Evolutionary conservation across 2,797 vertebrate genomes (phyloP).

Genomic region (Spea hammondii): DNA sequence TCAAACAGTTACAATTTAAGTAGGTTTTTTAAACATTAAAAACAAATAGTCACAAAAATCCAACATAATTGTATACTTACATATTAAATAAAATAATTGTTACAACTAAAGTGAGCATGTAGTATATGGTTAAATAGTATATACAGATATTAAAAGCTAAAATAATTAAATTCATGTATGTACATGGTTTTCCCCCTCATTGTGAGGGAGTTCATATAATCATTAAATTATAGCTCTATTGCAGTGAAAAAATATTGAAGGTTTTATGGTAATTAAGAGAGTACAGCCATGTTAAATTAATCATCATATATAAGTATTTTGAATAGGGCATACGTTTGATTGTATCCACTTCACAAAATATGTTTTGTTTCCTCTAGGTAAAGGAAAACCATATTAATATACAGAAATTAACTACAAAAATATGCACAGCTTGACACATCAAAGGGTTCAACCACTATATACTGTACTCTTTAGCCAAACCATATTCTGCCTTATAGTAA

Average conservation of each 20-base stretch:
- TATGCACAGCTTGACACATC: too few species aligned
- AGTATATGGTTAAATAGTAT: constrained; percentile 15
- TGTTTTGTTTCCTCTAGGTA: too few species aligned
- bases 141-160: constrained; percentile 22
- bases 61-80: not conserved
- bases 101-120: not conserved
- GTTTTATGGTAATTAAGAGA: too few species aligned
- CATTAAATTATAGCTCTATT: not conserved
- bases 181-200: constrained; percentile 12
- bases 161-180: constrained; percentile 13
- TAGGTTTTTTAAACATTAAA: not conserved
- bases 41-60: constrained; percentile 3
- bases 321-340: too few species aligned
- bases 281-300: too few species aligned
- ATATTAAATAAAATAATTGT: constrained; percentile 8
- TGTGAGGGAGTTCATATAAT: constrained; percentile 4
- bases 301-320: too few species aligned
- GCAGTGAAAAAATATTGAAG: not conserved
- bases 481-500: too few species aligned
- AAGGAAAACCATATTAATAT: too few species aligned
- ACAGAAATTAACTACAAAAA: too few species aligned
- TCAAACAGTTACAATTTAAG: not conserved
- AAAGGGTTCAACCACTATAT: too few species aligned
- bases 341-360: too few species aligned
- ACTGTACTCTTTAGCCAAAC: too few species aligned